A percentile compares a stretch with the other conserved stretches of the same genome.
phyloP scores from a whole-genome alignment of 2,888 invertebrate genomes.

The Chrysolina haemoptera region DNA sequence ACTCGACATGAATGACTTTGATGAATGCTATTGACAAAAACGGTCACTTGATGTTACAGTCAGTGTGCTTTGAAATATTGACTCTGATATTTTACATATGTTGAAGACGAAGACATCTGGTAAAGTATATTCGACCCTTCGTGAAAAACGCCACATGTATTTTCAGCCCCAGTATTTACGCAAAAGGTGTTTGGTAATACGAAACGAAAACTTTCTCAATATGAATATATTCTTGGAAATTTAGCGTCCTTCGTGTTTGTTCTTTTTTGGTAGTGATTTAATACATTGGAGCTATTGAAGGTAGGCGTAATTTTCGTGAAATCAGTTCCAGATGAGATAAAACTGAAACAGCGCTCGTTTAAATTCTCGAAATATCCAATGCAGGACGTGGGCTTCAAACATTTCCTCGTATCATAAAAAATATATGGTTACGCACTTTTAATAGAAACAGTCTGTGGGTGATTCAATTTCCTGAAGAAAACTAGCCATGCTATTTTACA shows the following conservation, averaged over 20 bases:
- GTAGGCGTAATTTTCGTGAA: too few relatives aligned
- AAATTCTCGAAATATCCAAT: background rate
- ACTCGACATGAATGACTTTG: too few relatives aligned
- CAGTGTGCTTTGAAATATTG: background rate
- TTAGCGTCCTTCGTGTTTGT: background rate
- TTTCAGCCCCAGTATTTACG: background rate
- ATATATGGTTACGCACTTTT: background rate
- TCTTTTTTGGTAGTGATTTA: too few relatives aligned
- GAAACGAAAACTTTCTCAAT: too few relatives aligned
- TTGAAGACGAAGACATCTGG: background rate
- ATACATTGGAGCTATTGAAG: too few relatives aligned
- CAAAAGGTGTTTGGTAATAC: background rate
- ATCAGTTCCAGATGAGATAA: too few relatives aligned
- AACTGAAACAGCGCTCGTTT: background rate
- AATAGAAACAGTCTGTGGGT: background rate
- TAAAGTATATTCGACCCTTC: background rate
- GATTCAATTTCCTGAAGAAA: background rate
- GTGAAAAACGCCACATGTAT: background rate
- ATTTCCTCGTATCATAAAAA: background rate
- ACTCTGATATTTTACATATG: background rate
- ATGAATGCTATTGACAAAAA: too few relatives aligned
- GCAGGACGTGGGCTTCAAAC: background rate
- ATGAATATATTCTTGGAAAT: background rate
- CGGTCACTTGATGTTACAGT: too few relatives aligned
- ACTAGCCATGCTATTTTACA: conserved; percentile 12